Percentiles rank a stretch among this genome's conserved stretches.
Conservation (phyloP, 2,888 invertebrate genomes). For the Agrilus mali region DNA sequence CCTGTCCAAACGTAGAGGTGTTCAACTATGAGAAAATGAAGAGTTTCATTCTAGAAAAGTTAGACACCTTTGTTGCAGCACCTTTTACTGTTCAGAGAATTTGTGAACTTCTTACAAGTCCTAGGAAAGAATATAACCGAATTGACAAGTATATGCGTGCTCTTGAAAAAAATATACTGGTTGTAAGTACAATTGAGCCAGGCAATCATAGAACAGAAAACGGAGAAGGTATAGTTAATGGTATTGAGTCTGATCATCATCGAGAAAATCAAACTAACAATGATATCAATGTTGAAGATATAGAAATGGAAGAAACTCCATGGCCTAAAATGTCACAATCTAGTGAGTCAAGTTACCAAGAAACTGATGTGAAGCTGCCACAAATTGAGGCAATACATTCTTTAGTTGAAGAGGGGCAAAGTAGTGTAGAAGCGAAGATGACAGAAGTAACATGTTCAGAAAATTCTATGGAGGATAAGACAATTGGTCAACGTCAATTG, state of each 20-base stretch:
- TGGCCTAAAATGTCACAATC: slow-evolving; percentile 16
- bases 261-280: slow-evolving; percentile 36
- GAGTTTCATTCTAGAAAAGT: slow-evolving; percentile 63
- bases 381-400: neutral
- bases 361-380: slow-evolving; percentile 22
- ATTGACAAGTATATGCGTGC: slow-evolving; percentile 96
- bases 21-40: slow-evolving; percentile 86
- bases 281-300: slow-evolving; percentile 40
- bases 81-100: slow-evolving; percentile 94
- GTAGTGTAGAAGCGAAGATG: too few relatives aligned
- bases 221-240: slow-evolving; percentile 51
- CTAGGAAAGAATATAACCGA: slow-evolving; percentile 86
- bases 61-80: slow-evolving; percentile 76
- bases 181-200: slow-evolving; percentile 65
- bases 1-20: slow-evolving; percentile 82
- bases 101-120: slow-evolving; percentile 84
- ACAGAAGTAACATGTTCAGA: too few relatives aligned
- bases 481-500: slow-evolving; percentile 11
- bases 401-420: neutral
- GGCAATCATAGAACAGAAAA: slow-evolving; percentile 53
- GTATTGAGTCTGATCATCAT: slow-evolving; percentile 42
- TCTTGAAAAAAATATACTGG: slow-evolving; percentile 86
- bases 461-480: neutral
- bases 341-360: slow-evolving; percentile 19
- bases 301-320: slow-evolving; percentile 41